phyloP scores from a whole-genome alignment of 2,888 invertebrate species.

The Andrena chrysosceles region DNA sequence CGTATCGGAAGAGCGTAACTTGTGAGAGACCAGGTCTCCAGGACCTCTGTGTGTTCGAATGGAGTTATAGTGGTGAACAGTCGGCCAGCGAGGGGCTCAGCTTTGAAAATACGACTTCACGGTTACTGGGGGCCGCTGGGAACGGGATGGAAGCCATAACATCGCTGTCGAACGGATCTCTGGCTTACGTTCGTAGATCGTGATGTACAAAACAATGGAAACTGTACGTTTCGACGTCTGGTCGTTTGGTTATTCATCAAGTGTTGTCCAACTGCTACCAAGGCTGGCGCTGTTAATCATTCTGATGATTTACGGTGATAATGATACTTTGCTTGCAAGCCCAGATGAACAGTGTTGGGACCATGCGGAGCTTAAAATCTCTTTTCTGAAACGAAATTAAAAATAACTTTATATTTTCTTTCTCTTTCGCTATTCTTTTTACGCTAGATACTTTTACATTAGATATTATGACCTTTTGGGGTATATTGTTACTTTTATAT shows the following conservation, averaged over 20 bases:
- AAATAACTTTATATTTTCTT: neutral
- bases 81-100: conserved; percentile 7
- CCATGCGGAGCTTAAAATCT: neutral
- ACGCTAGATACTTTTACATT: too few relatives aligned
- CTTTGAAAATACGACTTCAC: conserved; percentile 15
- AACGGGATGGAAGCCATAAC: conserved; percentile 18
- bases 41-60: neutral
- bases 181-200: conserved; percentile 19
- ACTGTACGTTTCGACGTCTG: neutral
- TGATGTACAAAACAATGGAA: conserved; percentile 5
- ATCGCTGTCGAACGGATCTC: neutral
- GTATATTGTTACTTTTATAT: too few relatives aligned
- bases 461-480: too few relatives aligned
- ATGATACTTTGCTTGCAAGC: neutral
- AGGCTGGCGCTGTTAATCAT: conserved; percentile 5
- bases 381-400: neutral
- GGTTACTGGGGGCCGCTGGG: neutral
- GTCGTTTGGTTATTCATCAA: conserved; percentile 7
- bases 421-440: too few relatives aligned
- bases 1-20: conserved; percentile 7
- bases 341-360: neutral
- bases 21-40: neutral
- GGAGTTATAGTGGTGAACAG: neutral
- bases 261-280: neutral
- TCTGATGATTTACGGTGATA: conserved; percentile 3